These are phyloP conservation scores for Orthosia cruda DNA, from an alignment of 2,888 invertebrate genomes.

Conservation along the genomic window DNA sequence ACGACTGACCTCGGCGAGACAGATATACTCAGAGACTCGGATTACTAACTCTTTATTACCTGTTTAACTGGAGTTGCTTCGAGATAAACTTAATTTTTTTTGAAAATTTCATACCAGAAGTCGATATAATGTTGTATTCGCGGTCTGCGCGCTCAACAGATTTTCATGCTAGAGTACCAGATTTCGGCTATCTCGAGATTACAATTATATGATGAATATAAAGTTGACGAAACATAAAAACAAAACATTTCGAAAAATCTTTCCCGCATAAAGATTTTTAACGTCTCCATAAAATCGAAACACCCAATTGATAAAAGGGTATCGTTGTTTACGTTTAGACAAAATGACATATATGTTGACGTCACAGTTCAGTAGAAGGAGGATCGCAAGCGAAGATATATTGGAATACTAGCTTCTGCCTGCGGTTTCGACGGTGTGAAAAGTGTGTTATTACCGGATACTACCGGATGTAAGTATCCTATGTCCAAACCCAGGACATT, in stretches of 20 bases:
- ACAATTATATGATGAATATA: neutral
- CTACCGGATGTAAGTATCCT: too few relatives aligned
- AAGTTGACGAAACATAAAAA: neutral
- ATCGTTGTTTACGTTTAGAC: neutral
- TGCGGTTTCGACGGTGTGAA: too few relatives aligned
- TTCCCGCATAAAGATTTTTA: neutral
- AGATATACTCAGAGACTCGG: too few relatives aligned
- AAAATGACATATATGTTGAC: conserved; percentile 3
- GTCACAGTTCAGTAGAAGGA: too few relatives aligned
- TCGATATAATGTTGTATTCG: neutral
- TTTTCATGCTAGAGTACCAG: too few relatives aligned
- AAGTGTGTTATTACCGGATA: too few relatives aligned
- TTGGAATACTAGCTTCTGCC: too few relatives aligned
- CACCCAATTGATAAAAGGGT: neutral
- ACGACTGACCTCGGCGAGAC: conserved; percentile 9
- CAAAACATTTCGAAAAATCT: neutral
- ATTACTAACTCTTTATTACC: conserved; percentile 38
- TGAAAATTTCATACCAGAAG: neutral
- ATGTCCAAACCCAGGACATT: neutral
- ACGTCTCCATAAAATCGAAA: conserved; percentile 13
- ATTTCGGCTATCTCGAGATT: conserved; percentile 6
- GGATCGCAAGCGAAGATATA: too few relatives aligned
- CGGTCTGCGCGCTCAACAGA: neutral
- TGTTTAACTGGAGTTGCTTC: conserved; percentile 5
- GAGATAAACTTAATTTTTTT: neutral